These are phyloP conservation scores for Parelbella ahira DNA, from an alignment of 2,888 invertebrate species.

Conservation along the genomic window DNA sequence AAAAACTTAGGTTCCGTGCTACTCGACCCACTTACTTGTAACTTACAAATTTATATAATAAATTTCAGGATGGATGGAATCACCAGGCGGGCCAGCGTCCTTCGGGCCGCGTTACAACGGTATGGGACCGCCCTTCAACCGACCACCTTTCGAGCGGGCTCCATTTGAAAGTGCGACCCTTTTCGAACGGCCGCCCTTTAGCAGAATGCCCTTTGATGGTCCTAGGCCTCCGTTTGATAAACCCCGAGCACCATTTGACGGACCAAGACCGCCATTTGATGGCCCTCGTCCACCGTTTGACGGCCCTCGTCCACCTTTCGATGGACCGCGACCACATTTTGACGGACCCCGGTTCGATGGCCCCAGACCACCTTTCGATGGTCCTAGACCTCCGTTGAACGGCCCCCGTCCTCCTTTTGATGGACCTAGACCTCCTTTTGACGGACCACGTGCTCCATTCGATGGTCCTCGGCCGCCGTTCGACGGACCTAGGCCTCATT, in stretches of 20 bases:
- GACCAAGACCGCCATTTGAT: conserved; percentile 52
- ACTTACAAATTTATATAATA: conserved; percentile 5
- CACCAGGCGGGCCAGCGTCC: conserved; percentile 44
- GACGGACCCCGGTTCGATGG: conserved; percentile 45
- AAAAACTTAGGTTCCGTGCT: conserved; percentile 11
- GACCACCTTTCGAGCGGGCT: conserved; percentile 50
- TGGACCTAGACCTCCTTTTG: conserved; percentile 43
- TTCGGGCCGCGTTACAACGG: conserved; percentile 70
- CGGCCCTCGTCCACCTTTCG: conserved; percentile 44
- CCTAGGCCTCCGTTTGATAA: no score
- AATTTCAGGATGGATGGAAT: conserved; percentile 72
- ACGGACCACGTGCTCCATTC: conserved; percentile 39
- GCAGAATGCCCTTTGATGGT: conserved; percentile 52
- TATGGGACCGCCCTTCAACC: conserved; percentile 47
- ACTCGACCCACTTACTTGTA: not conserved
- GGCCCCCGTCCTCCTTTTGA: conserved; percentile 54
- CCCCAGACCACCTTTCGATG: conserved; percentile 36
- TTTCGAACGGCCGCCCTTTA: conserved; percentile 50
- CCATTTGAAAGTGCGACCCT: conserved; percentile 47
- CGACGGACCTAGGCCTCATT: conserved; percentile 31
- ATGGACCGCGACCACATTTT: conserved; percentile 44
- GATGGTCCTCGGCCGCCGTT: conserved; percentile 39
- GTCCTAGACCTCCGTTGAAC: conserved; percentile 40
- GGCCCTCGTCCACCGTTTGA: conserved; percentile 48
- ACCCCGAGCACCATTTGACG: conserved; percentile 43